phyloP scores from a whole-genome alignment of 2,888 invertebrate genomes.

The Drosophila bunnanda region DNA sequence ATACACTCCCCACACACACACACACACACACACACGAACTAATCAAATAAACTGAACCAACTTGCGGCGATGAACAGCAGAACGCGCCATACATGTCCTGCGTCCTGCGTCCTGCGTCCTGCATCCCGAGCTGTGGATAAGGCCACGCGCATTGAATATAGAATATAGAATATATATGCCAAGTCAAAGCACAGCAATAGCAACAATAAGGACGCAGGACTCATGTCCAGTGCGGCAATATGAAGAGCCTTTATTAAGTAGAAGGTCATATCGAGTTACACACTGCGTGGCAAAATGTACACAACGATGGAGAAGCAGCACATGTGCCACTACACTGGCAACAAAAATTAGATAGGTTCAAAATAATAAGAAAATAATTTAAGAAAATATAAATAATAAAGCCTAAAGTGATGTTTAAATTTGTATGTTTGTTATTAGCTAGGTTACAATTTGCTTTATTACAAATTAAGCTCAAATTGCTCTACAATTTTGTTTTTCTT shows the following conservation, averaged over 20 bases:
- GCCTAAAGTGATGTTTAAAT: no score
- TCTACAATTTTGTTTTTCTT: background rate
- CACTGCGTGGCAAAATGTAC: conserved; percentile 45
- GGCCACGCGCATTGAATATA: conserved; percentile 74
- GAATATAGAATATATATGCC: conserved; percentile 50
- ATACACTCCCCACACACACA: conserved; percentile 1
- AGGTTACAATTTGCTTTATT: background rate
- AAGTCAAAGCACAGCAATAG: conserved; percentile 38
- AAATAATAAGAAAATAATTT: background rate
- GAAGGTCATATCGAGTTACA: conserved; percentile 69
- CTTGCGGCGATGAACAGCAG: conserved; percentile 38
- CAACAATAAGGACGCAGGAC: conserved; percentile 39
- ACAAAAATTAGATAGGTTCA: background rate
- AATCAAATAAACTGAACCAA: conserved; percentile 71
- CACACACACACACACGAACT: conserved; percentile 49
- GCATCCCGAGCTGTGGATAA: conserved; percentile 3
- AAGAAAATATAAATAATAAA: background rate
- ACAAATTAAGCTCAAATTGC: background rate
- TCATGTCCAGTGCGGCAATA: conserved; percentile 37
- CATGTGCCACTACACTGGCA: conserved; percentile 15
- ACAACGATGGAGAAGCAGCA: background rate
- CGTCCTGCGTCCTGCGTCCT: conserved; percentile 19
- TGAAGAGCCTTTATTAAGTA: conserved; percentile 71
- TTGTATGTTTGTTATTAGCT: no score
- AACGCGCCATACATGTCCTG: conserved; percentile 10